phyloP scores from a whole-genome alignment of 2,888 invertebrate genomes.

The Oasisia sp. region DNA sequence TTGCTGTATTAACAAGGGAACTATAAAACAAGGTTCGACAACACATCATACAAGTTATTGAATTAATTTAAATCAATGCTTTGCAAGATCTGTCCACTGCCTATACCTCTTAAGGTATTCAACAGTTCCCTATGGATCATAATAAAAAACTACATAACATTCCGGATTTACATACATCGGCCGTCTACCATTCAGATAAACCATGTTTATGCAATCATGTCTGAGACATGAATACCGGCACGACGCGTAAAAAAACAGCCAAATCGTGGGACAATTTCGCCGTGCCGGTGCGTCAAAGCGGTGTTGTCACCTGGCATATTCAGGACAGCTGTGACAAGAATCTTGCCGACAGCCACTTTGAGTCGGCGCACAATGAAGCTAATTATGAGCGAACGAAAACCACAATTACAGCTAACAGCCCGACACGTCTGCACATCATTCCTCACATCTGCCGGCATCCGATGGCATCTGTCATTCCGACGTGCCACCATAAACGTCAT shows the following conservation, averaged over 20 bases:
- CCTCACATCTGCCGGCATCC: not conserved
- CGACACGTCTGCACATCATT: not conserved
- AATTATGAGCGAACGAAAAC: not conserved
- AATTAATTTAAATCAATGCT: too few species aligned
- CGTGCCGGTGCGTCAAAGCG: not conserved
- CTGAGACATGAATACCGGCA: not conserved
- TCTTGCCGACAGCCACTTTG: not conserved
- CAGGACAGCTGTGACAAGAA: not conserved
- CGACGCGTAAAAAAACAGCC: not conserved
- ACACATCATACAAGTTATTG: too few species aligned
- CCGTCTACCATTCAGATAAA: not conserved
- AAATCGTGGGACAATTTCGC: constrained; percentile 2
- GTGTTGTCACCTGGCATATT: not conserved
- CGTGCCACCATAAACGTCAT: not conserved
- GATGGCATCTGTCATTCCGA: not conserved
- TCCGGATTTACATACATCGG: not conserved
- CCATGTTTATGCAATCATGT: not conserved
- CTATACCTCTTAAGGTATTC: too few species aligned
- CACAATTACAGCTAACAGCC: not conserved
- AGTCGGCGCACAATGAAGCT: not conserved
- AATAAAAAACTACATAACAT: too few species aligned
- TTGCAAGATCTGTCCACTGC: too few species aligned
- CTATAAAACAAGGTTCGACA: too few species aligned
- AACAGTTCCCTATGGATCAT: too few species aligned
- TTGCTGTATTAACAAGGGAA: too few species aligned